Conservation (phyloP, 2,113 vertebrate genomes). For the Dolichallabes microphthalmus region DNA sequence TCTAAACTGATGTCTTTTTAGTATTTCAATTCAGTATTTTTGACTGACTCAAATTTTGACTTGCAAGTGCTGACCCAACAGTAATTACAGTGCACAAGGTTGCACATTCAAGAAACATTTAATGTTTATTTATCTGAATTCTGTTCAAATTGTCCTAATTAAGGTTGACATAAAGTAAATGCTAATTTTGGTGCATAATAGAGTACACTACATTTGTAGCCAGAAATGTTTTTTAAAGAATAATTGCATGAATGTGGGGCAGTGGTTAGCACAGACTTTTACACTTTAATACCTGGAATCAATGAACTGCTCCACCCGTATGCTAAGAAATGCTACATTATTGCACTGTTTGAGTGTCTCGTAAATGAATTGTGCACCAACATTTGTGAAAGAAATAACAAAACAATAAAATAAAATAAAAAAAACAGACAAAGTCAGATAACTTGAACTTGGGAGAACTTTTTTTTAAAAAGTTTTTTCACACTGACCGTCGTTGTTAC, state of each 20-base stretch:
- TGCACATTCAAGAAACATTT: neutral
- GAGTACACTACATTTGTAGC: neutral
- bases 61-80: neutral
- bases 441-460: neutral
- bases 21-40: neutral
- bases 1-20: too few species aligned
- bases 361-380: too few species aligned
- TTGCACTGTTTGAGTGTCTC: neutral
- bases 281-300: too few species aligned
- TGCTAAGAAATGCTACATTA: too few species aligned
- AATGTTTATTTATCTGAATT: neutral
- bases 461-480: neutral
- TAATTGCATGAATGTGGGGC: too few species aligned
- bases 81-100: neutral
- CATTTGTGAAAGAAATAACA: too few species aligned
- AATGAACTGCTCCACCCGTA: too few species aligned
- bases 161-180: neutral
- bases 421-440: neutral
- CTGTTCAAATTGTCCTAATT: neutral
- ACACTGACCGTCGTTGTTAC: neutral
- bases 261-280: too few species aligned
- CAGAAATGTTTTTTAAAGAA: too few species aligned
- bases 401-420: neutral
- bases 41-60: neutral
- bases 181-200: neutral